Base-by-base conservation (phyloP, 2,888 invertebrate genomes). In the Leucoptera coffeella region DNA sequence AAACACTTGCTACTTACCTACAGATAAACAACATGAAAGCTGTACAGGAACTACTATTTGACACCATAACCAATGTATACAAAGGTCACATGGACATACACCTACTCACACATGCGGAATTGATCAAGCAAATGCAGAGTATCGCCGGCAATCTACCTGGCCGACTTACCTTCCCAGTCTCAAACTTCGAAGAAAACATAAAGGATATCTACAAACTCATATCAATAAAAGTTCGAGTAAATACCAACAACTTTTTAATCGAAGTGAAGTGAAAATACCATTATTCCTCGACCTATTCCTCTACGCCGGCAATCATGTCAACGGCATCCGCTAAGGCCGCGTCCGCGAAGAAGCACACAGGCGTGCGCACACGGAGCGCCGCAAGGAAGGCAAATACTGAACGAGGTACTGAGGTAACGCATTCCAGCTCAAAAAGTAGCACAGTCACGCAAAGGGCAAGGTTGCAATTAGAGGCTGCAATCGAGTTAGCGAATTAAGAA, bases 71-170 rank as follows among this genome's bases (percentile, higher is more conserved):
- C 1, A 31, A 37, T 12, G 29, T 34, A 4, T 38, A 36, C 25
- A 32, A 30, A 27, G 36, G 36, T 12, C 35, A 36, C 13, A 26
- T 36, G 4, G 35, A 38, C n/a, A 29, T 37, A 1, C 35, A 36
- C 14, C 19, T 37, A 3, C 22, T 37, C 4, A 32, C 33, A 12
- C 35, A 35, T 4, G 32, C 29, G 2, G 15, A 26, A 12, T 14
- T 38, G 4, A 30, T 24, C 3, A 3, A 36, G n/a, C 28, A 35
- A 28, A 21, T 37, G 1, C 19, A 12, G 8, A 17, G 24, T 4
- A 38, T 38, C 7, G 19, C 33, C 5, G 32, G 33, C 23, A 31
- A n/a, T 1, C 25, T 37, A n/a, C 34, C 35, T 3, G 35, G 30
- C 21, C 12, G 23, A 2, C 5, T 37, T 4, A 25, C 36, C 1